Conservation (phyloP, 2,888 invertebrate species). For the Spodoptera littoralis region DNA sequence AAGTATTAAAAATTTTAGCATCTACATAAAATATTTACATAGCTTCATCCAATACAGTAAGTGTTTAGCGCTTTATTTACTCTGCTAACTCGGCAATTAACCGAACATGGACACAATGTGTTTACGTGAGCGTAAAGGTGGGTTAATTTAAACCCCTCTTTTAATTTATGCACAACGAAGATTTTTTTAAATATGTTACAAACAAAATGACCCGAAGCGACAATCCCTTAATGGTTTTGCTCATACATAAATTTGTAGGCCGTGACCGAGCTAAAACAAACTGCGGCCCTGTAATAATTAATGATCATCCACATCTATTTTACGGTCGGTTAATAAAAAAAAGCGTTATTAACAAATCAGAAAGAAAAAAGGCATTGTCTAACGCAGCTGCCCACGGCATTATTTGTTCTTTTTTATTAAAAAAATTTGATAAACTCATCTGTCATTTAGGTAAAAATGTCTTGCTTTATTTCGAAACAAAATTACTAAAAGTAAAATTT, state of each 20-base stretch:
- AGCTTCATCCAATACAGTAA: too few relatives aligned
- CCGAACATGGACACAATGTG: slow-evolving; percentile 35
- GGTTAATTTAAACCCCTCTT: slow-evolving; percentile 43
- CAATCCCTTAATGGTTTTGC: slow-evolving; percentile 83
- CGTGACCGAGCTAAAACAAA: slow-evolving; percentile 86
- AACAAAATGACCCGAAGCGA: slow-evolving; percentile 77
- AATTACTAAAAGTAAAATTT: slow-evolving; percentile 26
- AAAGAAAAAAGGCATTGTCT: slow-evolving; percentile 64
- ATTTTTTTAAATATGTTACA: slow-evolving; percentile 57
- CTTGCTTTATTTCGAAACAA: slow-evolving; percentile 24
- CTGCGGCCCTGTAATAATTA: slow-evolving; percentile 82
- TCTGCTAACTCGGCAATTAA: slow-evolving; percentile 38
- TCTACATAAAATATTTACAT: neutral
- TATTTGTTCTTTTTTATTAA: slow-evolving; percentile 38
- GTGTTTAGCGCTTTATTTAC: slow-evolving; percentile 29
- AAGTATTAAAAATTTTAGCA: too few relatives aligned
- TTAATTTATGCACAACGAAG: slow-evolving; percentile 54
- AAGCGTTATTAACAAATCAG: slow-evolving; percentile 80
- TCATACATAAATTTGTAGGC: slow-evolving; percentile 84
- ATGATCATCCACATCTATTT: slow-evolving; percentile 85
- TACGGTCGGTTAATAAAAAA: slow-evolving; percentile 79
- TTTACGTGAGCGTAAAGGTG: slow-evolving; percentile 51
- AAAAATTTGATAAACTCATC: slow-evolving; percentile 50
- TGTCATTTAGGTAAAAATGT: slow-evolving; percentile 45
- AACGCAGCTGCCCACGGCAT: slow-evolving; percentile 73